Evolutionary conservation across 2,797 vertebrate genomes (phyloP).

Genomic region (Carapus acus): DNA sequence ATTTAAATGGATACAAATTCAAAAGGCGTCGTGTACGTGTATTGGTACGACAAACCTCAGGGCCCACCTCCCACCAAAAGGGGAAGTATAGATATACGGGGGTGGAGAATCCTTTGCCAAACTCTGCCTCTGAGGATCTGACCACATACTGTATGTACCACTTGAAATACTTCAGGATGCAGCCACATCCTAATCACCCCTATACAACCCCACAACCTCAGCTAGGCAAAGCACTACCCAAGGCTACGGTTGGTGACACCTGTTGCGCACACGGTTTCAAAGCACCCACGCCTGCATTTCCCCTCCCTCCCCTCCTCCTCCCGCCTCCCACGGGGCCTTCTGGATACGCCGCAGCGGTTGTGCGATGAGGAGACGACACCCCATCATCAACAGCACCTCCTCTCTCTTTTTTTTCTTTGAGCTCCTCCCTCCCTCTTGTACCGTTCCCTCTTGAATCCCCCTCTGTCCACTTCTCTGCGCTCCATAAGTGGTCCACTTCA

Average conservation of each 20-base stretch:
- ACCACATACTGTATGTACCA: constrained; percentile 29
- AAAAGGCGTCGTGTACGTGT: too few relatives aligned
- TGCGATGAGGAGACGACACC: constrained; percentile 34
- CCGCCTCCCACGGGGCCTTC: constrained; percentile 31
- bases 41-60: too few relatives aligned
- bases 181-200: constrained; percentile 9
- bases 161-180: constrained; percentile 39
- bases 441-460: constrained; percentile 39
- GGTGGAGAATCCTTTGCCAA: too few relatives aligned
- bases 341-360: constrained; percentile 6
- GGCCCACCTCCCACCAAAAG: too few relatives aligned
- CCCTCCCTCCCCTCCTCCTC: constrained; percentile 26
- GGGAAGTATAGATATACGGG: too few relatives aligned
- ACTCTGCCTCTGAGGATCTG: too few relatives aligned
- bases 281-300: constrained; percentile 28
- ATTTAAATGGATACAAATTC: neutral
- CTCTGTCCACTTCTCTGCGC: constrained; percentile 36
- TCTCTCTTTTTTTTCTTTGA: constrained; percentile 14
- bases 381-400: constrained; percentile 4
- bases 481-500: constrained; percentile 57
- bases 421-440: constrained; percentile 20
- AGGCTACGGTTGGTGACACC: constrained; percentile 56
- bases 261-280: constrained; percentile 51
- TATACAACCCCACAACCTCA: constrained; percentile 42
- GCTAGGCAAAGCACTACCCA: constrained; percentile 21